Conservation (phyloP, 2,888 invertebrate species). For the Zele albiditarsus region DNA sequence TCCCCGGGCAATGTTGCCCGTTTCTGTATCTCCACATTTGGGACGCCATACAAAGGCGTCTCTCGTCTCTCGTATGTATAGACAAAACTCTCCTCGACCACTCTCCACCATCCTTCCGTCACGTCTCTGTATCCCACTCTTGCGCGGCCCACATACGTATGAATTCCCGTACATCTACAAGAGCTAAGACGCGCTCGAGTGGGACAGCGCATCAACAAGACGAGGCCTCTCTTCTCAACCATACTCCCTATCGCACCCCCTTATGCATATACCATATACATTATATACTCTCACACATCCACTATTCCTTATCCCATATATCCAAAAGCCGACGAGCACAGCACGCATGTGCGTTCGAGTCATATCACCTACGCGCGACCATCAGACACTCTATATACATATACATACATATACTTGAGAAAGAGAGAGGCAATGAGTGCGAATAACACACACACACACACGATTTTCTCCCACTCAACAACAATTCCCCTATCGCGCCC, state of each 20-base stretch:
- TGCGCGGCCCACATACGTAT: conserved; percentile 26
- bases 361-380: conserved; percentile 40
- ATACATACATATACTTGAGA: background rate
- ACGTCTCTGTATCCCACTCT: conserved; percentile 8
- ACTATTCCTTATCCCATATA: conserved; percentile 22
- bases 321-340: background rate
- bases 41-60: conserved; percentile 21
- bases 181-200: conserved; percentile 25
- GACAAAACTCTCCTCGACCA: conserved; percentile 10
- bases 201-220: conserved; percentile 40
- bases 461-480: conserved; percentile 52
- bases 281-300: conserved; percentile 31
- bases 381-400: conserved; percentile 15
- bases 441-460: conserved; percentile 43
- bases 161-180: conserved; percentile 46
- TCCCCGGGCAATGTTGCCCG: conserved; percentile 31
- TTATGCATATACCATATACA: background rate
- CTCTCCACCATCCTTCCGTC: conserved; percentile 8
- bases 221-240: background rate
- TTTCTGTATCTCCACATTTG: conserved; percentile 22
- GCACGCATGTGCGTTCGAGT: conserved; percentile 13
- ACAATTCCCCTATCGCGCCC: conserved; percentile 62
- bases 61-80: conserved; percentile 4
- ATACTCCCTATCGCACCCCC: background rate
- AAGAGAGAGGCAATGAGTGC: conserved; percentile 9